Evolutionary conservation across 2,888 invertebrate genomes (phyloP).

Genomic region (Parascotia fuliginaria): DNA sequence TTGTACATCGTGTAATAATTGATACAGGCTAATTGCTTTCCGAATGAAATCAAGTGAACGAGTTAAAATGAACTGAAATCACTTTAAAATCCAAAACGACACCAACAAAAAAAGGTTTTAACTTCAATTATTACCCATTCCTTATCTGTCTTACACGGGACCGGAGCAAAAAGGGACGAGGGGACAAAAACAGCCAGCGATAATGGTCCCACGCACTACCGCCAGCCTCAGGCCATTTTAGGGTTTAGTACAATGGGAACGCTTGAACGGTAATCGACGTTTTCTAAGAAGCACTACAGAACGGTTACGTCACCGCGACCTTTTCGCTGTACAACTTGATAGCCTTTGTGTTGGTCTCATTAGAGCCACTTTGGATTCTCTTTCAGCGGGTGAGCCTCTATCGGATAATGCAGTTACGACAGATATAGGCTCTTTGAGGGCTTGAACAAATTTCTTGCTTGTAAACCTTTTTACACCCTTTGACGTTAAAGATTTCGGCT

Average conservation of each 20-base stretch:
- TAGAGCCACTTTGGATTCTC: slow-evolving; percentile 64
- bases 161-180: slow-evolving; percentile 63
- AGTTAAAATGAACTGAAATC: slow-evolving; percentile 54
- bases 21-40: slow-evolving; percentile 62
- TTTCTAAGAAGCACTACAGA: slow-evolving; percentile 69
- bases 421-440: slow-evolving; percentile 31
- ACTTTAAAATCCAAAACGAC: slow-evolving; percentile 66
- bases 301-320: slow-evolving; percentile 60
- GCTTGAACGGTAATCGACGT: slow-evolving; percentile 71
- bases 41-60: slow-evolving; percentile 63
- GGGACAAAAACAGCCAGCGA: slow-evolving; percentile 70
- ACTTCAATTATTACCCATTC: slow-evolving; percentile 79
- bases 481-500: slow-evolving; percentile 10
- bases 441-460: slow-evolving; percentile 27
- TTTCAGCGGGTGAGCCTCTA: slow-evolving; percentile 46
- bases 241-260: slow-evolving; percentile 70
- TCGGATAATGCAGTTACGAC: slow-evolving; percentile 42
- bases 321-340: slow-evolving; percentile 55
- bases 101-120: slow-evolving; percentile 72
- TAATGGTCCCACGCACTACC: slow-evolving; percentile 70
- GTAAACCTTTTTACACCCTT: slow-evolving; percentile 15
- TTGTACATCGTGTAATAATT: slow-evolving; percentile 45
- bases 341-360: slow-evolving; percentile 66
- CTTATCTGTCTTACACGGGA: slow-evolving; percentile 77
- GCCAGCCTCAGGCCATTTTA: slow-evolving; percentile 62